Evolutionary conservation across 2,888 invertebrate genomes (phyloP).

Genomic region (Gortyna flavago): DNA sequence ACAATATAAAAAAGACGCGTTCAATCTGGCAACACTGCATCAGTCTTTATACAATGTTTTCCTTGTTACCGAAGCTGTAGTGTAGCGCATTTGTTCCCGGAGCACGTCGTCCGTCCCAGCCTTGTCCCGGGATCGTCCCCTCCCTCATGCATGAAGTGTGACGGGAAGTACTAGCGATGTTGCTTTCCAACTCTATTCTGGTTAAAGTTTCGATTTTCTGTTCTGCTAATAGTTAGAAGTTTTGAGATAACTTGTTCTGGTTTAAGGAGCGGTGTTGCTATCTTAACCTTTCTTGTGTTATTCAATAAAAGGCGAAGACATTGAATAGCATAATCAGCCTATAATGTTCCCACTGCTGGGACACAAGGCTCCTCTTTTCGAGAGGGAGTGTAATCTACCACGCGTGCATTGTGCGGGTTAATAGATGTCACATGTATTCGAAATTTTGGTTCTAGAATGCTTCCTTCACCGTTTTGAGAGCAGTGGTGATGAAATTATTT

Average conservation of each 20-base stretch:
- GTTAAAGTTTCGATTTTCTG: constrained; percentile 33
- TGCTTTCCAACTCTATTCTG: constrained; percentile 47
- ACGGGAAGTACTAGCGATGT: constrained; percentile 49
- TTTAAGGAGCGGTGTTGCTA: not conserved
- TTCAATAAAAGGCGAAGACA: not conserved
- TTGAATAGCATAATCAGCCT: too few relatives aligned
- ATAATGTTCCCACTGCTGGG: too few relatives aligned
- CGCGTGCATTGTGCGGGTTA: too few relatives aligned
- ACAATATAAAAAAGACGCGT: constrained; percentile 19
- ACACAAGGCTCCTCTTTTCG: too few relatives aligned
- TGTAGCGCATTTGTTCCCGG: constrained; percentile 46
- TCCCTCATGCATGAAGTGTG: constrained; percentile 62
- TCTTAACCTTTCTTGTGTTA: not conserved
- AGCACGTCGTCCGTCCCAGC: constrained; percentile 49
- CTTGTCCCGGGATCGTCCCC: constrained; percentile 38
- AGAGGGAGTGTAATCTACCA: too few relatives aligned
- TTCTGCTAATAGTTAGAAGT: constrained; percentile 9
- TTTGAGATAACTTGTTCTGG: constrained; percentile 14
- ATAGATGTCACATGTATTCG: too few relatives aligned
- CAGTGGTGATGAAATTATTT: too few relatives aligned
- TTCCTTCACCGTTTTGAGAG: too few relatives aligned
- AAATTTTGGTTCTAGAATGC: too few relatives aligned
- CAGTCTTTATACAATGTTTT: constrained; percentile 40
- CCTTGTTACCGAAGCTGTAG: constrained; percentile 42
- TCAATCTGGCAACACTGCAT: constrained; percentile 54